These are phyloP conservation scores for Apostichopus parvimensis DNA, from an alignment of 35 echinoderm and acorn worm species.

Conservation along the genomic window DNA sequence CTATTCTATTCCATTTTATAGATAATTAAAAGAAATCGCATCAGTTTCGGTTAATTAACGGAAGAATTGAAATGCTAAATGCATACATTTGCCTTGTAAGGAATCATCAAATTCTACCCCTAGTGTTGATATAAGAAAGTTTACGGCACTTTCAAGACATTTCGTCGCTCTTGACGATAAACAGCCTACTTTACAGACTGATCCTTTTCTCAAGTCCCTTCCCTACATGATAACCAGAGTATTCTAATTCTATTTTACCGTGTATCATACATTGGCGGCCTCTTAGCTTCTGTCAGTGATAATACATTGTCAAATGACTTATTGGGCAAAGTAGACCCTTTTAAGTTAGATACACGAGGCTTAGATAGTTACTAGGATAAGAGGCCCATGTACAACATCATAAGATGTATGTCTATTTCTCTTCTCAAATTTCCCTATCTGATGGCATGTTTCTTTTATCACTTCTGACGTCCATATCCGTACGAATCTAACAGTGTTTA, in stretches of 20 bases:
- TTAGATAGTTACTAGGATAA: not conserved
- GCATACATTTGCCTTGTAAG: too few relatives aligned
- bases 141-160: too few relatives aligned
- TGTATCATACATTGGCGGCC: not conserved
- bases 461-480: conserved; percentile 3
- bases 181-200: too few relatives aligned
- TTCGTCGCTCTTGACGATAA: too few relatives aligned
- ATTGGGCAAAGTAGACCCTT: not conserved
- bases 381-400: not conserved
- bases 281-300: not conserved
- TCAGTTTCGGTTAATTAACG: too few relatives aligned
- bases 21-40: too few relatives aligned
- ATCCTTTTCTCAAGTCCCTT: not conserved
- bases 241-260: not conserved
- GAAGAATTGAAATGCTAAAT: too few relatives aligned
- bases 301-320: not conserved
- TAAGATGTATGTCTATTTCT: not conserved
- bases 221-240: not conserved
- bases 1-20: too few relatives aligned
- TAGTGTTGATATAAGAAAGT: too few relatives aligned
- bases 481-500: not conserved
- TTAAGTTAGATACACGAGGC: not conserved
- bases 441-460: conserved; percentile 4
- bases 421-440: not conserved
- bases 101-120: too few relatives aligned